Evolutionary conservation across 2,113 vertebrate genomes (phyloP), one percentile per base, ranked within the genome.

Genomic region (Hippocampus mohnikei): DNA sequence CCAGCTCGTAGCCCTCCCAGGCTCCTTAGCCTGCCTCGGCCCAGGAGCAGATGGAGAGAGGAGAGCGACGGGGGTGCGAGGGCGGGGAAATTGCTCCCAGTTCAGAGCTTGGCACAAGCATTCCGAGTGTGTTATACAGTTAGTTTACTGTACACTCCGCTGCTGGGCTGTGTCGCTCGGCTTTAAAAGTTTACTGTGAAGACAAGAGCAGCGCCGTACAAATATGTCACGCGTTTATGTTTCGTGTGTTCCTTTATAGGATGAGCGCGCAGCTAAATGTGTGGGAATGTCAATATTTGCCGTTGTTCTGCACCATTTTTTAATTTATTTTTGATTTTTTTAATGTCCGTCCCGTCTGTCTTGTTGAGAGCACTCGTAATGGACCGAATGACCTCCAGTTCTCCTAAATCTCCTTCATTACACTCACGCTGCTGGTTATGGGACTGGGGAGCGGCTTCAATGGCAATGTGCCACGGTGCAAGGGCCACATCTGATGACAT

Each of bases 1-100:
- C 91, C 91, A 91, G 90, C 88, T 86, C 84, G 71, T 59, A 86
- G 86, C 82, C 81, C 86, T 81, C 87, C 86, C 85, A 85, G 84
- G 85, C 85, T 88, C 88, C 85, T 87, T 82, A 86, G 84, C 73
- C 81, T 79, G 85, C 87, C 67, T 83, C 79, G 80, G 85, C 87
- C 81, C 83, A 85, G 84, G 82, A 89, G 85, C 88, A 88, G 91
- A 90, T 89, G 87, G 88, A 85, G 84, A 79, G 84, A 86, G 79
- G 77, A 78, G 81, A 81, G 87, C 70, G 78, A 84, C 85, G 76
- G 81, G 82, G 74, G 72, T 77, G 42, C 10, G 82, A 81, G 84
- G 83, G 75, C 82, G 33, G 88, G 66, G 73, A 84, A 81, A 84
- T 71, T 77, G 79, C 85, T 87, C 74, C 79, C 86, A 71, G 85